Percentiles rank a stretch among this genome's conserved stretches.
These are phyloP conservation scores for Paramormyrops kingsleyae DNA, from an alignment of 2,113 vertebrate species.

Conservation along the genomic window DNA sequence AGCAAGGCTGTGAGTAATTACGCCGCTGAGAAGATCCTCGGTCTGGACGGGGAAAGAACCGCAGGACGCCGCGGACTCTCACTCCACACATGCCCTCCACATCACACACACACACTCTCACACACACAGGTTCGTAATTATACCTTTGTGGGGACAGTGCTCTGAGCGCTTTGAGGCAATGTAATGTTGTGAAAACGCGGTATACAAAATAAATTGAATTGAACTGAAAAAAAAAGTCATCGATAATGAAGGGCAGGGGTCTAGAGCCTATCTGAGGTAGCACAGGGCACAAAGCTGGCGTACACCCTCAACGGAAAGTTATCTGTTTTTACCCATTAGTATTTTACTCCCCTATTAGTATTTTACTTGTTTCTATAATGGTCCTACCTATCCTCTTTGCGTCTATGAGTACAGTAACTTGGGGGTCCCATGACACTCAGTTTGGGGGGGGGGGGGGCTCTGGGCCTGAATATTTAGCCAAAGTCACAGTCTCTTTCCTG, in stretches of 20 bases:
- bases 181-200: too few species aligned
- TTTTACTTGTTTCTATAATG: background rate
- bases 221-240: background rate
- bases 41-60: background rate
- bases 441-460: background rate
- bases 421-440: background rate
- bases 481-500: background rate
- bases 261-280: background rate
- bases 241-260: background rate
- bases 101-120: background rate
- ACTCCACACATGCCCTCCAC: background rate
- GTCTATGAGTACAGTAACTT: background rate
- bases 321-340: background rate
- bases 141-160: background rate
- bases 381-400: background rate
- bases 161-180: too few species aligned
- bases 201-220: background rate
- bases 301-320: background rate
- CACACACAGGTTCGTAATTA: constrained; percentile 9
- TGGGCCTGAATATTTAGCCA: background rate
- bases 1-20: background rate
- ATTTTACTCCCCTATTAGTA: background rate
- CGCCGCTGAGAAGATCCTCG: background rate
- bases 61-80: background rate
- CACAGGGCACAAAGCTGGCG: background rate